Evolutionary conservation across 2,888 invertebrate species (phyloP).

Genomic region (Drosophila subsilvestris): DNA sequence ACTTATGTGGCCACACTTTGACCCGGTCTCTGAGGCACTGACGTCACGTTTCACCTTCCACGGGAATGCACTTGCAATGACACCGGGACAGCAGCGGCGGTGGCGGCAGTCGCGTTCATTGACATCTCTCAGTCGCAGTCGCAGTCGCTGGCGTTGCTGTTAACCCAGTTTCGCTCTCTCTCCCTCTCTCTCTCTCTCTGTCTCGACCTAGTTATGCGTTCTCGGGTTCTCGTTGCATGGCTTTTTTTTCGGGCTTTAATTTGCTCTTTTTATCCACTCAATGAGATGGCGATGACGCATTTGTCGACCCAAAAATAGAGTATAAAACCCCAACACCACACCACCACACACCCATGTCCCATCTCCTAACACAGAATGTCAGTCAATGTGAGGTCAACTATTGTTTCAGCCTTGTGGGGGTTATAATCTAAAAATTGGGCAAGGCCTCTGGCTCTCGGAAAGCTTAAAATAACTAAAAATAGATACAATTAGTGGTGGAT

Average conservation of each 20-base stretch:
- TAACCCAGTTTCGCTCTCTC: conserved; percentile 46
- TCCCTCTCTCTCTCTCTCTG: conserved; percentile 26
- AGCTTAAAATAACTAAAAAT: conserved; percentile 33
- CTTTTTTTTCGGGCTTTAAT: conserved; percentile 37
- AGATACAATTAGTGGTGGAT: conserved; percentile 35
- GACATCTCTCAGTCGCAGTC: conserved; percentile 54
- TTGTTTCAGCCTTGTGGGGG: conserved; percentile 31
- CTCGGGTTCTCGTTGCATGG: conserved; percentile 35
- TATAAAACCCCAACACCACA: neutral
- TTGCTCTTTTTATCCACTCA: conserved; percentile 53
- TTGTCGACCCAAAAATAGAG: conserved; percentile 64
- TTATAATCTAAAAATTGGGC: conserved; percentile 28
- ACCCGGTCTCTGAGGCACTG: conserved; percentile 51
- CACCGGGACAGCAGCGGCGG: conserved; percentile 13
- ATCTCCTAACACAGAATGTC: conserved; percentile 3
- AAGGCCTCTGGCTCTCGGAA: conserved; percentile 26
- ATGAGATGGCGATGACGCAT: conserved; percentile 63
- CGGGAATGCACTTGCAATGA: conserved; percentile 67
- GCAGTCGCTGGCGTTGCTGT: conserved; percentile 14
- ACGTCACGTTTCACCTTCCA: conserved; percentile 82
- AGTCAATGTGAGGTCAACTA: conserved; percentile 31
- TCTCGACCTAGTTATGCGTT: conserved; percentile 60
- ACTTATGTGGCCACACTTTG: conserved; percentile 22
- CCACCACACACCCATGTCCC: neutral
- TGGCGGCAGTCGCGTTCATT: conserved; percentile 55